phyloP scores from a whole-genome alignment of 2,113 vertebrate genomes.

The Puffinus mauretanicus region DNA sequence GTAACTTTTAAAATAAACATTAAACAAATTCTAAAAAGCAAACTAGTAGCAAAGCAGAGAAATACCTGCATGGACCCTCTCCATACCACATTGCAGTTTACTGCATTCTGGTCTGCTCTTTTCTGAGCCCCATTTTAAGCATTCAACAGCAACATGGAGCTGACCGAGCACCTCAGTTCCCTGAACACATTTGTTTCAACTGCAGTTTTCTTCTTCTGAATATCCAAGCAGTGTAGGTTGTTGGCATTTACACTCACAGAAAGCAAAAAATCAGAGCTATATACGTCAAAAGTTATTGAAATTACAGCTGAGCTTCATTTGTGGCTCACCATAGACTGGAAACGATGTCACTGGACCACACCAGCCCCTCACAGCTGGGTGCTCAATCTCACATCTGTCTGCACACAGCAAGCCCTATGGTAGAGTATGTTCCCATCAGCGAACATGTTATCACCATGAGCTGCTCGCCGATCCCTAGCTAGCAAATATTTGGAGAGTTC shows the following conservation, averaged over 20 bases:
- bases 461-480: neutral
- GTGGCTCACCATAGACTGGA: neutral
- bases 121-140: neutral
- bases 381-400: neutral
- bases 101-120: neutral
- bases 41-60: neutral
- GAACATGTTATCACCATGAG: accelerated
- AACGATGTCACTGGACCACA: neutral
- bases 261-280: neutral
- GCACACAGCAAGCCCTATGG: accelerated
- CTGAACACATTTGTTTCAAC: neutral
- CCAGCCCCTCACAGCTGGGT: neutral
- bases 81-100: neutral
- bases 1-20: neutral
- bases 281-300: neutral
- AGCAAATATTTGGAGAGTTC: neutral
- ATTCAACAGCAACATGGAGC: neutral
- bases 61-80: neutral
- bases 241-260: neutral
- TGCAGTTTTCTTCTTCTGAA: neutral
- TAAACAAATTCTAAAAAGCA: neutral
- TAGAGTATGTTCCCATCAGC: neutral
- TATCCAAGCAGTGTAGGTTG: neutral
- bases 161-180: neutral
- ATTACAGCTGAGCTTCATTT: neutral